Conservation (phyloP, 2,888 invertebrate species). For the Anoplius nigerrimus region DNA sequence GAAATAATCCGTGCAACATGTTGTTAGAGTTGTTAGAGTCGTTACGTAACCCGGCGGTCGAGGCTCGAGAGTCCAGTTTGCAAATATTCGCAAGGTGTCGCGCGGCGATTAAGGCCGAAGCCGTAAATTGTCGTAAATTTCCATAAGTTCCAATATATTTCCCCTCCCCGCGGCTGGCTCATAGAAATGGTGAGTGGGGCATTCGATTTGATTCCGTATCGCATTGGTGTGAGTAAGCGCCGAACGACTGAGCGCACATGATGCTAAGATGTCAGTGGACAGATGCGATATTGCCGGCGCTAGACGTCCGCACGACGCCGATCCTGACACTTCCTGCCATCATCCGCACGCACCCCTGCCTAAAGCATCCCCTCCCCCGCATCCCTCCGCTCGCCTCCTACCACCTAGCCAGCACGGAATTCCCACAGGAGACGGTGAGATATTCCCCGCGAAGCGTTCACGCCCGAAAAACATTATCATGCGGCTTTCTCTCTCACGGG, state of each 20-base stretch:
- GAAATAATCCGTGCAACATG: no score
- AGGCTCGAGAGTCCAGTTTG: no score
- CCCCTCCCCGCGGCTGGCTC: no score
- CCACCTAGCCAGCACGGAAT: conserved; percentile 40
- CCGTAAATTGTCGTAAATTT: no score
- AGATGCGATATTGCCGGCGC: conserved; percentile 70
- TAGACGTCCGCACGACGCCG: conserved; percentile 48
- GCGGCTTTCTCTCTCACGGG: conserved; percentile 34
- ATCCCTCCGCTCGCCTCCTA: conserved; percentile 30
- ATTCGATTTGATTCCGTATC: no score
- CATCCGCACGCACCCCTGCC: conserved; percentile 8
- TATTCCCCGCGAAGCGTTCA: conserved; percentile 37
- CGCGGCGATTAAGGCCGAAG: no score
- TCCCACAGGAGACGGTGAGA: conserved; percentile 59
- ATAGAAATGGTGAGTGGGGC: no score
- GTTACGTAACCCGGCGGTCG: no score
- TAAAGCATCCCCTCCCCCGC: neutral
- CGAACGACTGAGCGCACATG: conserved; percentile 63
- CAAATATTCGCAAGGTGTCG: no score
- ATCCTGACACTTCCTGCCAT: conserved; percentile 65
- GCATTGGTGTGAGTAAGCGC: conserved; percentile 15
- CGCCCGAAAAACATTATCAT: conserved; percentile 57
- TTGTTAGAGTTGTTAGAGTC: no score
- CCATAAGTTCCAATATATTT: no score
- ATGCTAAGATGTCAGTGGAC: conserved; percentile 66